These are phyloP conservation scores for Eupeodes luniger DNA, from an alignment of 2,888 invertebrate genomes.

Conservation along the genomic window DNA sequence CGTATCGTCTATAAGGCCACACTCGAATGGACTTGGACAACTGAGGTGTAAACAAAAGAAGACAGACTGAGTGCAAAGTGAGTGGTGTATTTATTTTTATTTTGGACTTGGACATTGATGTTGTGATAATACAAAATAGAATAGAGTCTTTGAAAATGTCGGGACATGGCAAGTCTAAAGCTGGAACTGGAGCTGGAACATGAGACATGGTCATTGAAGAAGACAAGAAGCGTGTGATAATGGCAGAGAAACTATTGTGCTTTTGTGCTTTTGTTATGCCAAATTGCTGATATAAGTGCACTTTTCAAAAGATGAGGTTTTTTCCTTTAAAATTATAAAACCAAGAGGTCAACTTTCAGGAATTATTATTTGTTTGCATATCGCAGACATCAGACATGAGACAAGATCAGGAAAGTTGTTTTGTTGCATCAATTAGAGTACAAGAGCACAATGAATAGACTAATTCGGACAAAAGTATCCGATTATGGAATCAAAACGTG, in stretches of 20 bases:
- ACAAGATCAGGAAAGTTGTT: slow-evolving; percentile 34
- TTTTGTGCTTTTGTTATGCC: slow-evolving; percentile 46
- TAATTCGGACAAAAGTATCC: no score
- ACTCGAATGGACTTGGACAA: slow-evolving; percentile 43
- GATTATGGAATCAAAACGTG: no score
- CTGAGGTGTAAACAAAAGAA: slow-evolving; percentile 58
- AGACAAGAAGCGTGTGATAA: slow-evolving; percentile 46
- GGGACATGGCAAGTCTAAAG: no score
- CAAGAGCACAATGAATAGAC: neutral
- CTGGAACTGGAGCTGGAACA: neutral
- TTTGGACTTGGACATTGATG: no score
- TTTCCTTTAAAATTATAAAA: neutral
- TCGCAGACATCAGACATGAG: neutral
- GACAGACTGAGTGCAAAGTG: slow-evolving; percentile 35
- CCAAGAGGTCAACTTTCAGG: neutral
- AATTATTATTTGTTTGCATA: neutral
- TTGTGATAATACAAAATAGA: slow-evolving; percentile 23
- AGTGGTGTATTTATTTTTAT: slow-evolving; percentile 2
- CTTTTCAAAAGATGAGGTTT: neutral
- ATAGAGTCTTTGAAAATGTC: slow-evolving; percentile 22
- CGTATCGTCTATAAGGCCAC: slow-evolving; percentile 6
- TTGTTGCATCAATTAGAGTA: slow-evolving; percentile 30
- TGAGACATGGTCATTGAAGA: neutral
- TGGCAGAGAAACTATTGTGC: slow-evolving; percentile 32
- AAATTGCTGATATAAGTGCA: slow-evolving; percentile 29